Conservation (phyloP, 1,140 invertebrate species). For the Aplysia californica region DNA sequence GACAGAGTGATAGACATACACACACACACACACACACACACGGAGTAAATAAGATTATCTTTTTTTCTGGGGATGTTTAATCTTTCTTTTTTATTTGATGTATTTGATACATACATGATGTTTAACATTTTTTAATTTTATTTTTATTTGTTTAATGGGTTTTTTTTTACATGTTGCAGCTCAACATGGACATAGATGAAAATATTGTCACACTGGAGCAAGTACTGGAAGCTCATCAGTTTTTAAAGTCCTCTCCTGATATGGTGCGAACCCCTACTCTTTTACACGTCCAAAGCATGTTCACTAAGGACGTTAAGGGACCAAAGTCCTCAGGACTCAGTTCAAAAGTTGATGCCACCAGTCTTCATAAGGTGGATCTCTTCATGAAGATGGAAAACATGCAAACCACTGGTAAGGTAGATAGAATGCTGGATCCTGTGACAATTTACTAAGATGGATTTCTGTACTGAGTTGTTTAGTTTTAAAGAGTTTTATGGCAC, state of each 20-base stretch:
- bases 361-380: constrained; percentile 34
- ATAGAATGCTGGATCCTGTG: too few relatives aligned
- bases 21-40: too few relatives aligned
- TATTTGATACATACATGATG: neutral
- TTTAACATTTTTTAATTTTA: neutral
- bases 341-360: neutral
- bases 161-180: neutral
- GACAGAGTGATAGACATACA: neutral
- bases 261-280: constrained; percentile 16
- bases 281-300: constrained; percentile 8
- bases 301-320: neutral
- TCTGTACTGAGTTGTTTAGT: too few relatives aligned
- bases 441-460: neutral
- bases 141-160: neutral
- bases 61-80: neutral
- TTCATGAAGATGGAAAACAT: constrained; percentile 61
- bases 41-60: neutral
- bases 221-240: constrained; percentile 4
- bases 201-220: constrained; percentile 11
- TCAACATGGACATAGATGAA: constrained; percentile 20
- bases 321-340: too few relatives aligned
- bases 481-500: too few relatives aligned
- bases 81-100: neutral
- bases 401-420: constrained; percentile 57
- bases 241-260: neutral